Conservation (phyloP, 1,140 invertebrate species). For the Drosophila fuyamai region DNA sequence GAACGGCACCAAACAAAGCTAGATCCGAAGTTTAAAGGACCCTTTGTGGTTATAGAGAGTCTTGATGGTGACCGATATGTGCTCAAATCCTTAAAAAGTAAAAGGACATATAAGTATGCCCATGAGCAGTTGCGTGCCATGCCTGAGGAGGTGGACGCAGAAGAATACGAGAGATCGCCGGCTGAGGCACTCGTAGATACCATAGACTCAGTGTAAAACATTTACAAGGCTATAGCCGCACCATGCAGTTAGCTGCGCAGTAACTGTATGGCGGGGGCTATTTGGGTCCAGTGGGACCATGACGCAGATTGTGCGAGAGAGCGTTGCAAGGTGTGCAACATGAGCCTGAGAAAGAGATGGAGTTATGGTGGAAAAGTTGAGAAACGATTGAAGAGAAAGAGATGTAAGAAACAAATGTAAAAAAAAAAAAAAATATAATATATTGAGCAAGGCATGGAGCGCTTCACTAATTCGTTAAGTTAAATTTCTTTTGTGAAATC, state of each 20-base stretch:
- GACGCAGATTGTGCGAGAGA: not conserved
- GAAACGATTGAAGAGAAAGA: not conserved
- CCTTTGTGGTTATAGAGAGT: not conserved
- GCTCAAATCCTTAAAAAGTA: not conserved
- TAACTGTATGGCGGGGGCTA: constrained; percentile 10
- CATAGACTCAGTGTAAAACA: not conserved
- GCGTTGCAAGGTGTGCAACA: constrained; percentile 17
- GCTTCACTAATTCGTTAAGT: not conserved
- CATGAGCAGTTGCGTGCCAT: not conserved
- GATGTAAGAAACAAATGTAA: not conserved
- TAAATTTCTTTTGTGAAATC: not conserved
- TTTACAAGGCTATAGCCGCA: too few species aligned
- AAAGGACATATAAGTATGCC: not conserved
- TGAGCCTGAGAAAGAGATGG: not conserved
- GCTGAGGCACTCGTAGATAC: not conserved
- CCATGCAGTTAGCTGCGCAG: too few species aligned
- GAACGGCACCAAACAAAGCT: not conserved
- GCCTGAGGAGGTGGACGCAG: not conserved
- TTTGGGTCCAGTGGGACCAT: not conserved
- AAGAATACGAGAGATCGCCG: not conserved
- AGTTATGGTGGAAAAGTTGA: not conserved
- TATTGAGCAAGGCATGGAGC: not conserved
- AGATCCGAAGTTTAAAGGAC: not conserved
- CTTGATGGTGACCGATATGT: not conserved
- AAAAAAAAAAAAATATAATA: too few species aligned